Base-by-base conservation (phyloP, 2,797 vertebrate genomes). In the Tympanoctomys barrerae region DNA sequence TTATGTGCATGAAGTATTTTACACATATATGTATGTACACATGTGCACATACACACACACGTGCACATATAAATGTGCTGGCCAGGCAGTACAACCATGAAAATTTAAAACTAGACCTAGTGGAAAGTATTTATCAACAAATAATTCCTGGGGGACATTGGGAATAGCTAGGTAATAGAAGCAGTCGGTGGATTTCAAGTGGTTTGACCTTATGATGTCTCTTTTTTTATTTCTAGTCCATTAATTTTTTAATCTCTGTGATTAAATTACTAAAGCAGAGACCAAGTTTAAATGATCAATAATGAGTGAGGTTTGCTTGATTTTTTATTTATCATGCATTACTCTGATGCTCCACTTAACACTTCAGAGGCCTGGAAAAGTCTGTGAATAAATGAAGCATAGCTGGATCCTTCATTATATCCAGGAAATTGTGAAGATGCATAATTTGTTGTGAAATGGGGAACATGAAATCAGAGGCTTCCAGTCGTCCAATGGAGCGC, bases 161-260 rank as follows among this genome's bases (percentile, higher is more conserved):
- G 42, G 64, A 36, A 52, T 82, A 87, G 33, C 12, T n/a, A 12
- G 49, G 31, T 14, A 61, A 39, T 2, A 70, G 79, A 57, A 78
- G n/a, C 61, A 6, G 73, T 28, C 42, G 14, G 0, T 10, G 11
- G 66, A 22, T 42, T 61, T 85, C 62, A 28, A n/a, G 26, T 52
- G 21, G 14, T 36, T 61, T 62, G 54, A n/a, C 26, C 22, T 28
- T 33, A 39, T 19, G n/a, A 59, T 33, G 28, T 57, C 39, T 57
- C 36, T 70, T 52, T 36, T n/a, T 81, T 81, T 61, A 22, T 2
- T 52, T 83, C 71, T 13, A 36, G 61, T 7, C 33, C 61, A 82
- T 82, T 89, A 81, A 78, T 14, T 54, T 79, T 87, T 96, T 13
- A 78, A 39, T 78, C 46, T 81, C 79, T 81, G 19, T 66, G 91